phyloP scores from a whole-genome alignment of 1,140 invertebrate genomes.

The Drosophila pectinifera region DNA sequence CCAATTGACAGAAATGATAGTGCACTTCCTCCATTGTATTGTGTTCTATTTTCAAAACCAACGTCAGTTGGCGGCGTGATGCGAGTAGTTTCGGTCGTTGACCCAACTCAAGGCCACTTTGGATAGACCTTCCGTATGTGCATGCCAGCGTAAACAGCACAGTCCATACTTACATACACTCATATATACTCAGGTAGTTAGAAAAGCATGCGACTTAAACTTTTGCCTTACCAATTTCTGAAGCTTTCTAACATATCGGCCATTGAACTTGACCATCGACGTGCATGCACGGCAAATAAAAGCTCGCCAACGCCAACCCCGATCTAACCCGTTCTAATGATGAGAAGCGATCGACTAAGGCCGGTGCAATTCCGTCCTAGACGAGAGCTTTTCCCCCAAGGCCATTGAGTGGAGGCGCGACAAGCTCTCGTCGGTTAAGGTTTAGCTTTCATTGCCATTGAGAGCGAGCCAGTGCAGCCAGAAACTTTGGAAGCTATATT shows the following conservation, averaged over 20 bases:
- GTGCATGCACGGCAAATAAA: conserved; percentile 20
- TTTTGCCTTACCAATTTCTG: conserved; percentile 18
- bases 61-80: conserved; percentile 16
- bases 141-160: conserved; percentile 7
- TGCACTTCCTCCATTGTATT: conserved; percentile 26
- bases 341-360: conserved; percentile 9
- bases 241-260: conserved; percentile 39
- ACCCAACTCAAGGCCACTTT: conserved; percentile 37
- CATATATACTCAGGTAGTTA: conserved; percentile 20
- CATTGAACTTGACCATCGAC: conserved; percentile 46
- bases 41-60: conserved; percentile 21
- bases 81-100: conserved; percentile 29
- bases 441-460: conserved; percentile 51
- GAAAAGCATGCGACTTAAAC: conserved; percentile 28
- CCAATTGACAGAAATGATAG: conserved; percentile 15
- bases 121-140: conserved; percentile 14
- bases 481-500: not conserved
- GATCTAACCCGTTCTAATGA: conserved; percentile 36
- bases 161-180: conserved; percentile 14
- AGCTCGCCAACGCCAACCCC: conserved; percentile 22
- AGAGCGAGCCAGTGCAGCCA: conserved; percentile 7
- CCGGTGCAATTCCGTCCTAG: conserved; percentile 16
- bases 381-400: conserved; percentile 17
- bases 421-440: conserved; percentile 33
- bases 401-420: not conserved